Percentiles rank a stretch among this genome's conserved stretches.
Conservation (phyloP, 2,797 vertebrate genomes). For the Helostoma temminkii region DNA sequence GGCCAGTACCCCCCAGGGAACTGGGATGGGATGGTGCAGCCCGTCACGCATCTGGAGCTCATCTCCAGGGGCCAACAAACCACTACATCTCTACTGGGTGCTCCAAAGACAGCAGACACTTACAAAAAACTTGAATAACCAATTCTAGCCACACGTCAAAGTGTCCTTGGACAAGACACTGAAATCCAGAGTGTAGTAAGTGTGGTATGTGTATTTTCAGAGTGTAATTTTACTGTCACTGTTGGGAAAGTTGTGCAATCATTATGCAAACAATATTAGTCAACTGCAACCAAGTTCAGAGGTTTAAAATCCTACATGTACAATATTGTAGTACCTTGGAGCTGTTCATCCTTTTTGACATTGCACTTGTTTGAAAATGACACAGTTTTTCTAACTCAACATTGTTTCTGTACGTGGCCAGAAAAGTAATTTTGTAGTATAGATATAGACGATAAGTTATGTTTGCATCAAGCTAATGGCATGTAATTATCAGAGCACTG, state of each 20-base stretch:
- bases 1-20: conserved; percentile 72
- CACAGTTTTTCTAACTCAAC: too few relatives aligned
- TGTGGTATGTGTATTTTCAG: not conserved
- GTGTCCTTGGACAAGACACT: too few relatives aligned
- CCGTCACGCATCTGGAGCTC: conserved; percentile 80
- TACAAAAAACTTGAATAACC: not conserved
- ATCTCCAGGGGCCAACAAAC: conserved; percentile 64
- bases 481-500: not conserved
- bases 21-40: conserved; percentile 60
- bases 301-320: not conserved
- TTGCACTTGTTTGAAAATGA: not conserved
- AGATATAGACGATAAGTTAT: not conserved
- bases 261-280: not conserved
- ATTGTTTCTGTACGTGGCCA: too few relatives aligned
- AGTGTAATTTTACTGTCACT: not conserved
- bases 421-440: too few relatives aligned
- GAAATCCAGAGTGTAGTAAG: too few relatives aligned
- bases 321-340: not conserved
- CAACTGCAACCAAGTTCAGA: conserved; percentile 3
- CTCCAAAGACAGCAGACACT: conserved; percentile 18
- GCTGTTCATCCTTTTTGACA: not conserved
- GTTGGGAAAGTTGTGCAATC: conserved; percentile 3
- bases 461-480: not conserved
- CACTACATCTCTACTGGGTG: conserved; percentile 66
- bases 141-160: too few relatives aligned